Evolutionary conservation across 2,113 vertebrate species (phyloP).

Genomic region (Aptenodytes patagonicus): DNA sequence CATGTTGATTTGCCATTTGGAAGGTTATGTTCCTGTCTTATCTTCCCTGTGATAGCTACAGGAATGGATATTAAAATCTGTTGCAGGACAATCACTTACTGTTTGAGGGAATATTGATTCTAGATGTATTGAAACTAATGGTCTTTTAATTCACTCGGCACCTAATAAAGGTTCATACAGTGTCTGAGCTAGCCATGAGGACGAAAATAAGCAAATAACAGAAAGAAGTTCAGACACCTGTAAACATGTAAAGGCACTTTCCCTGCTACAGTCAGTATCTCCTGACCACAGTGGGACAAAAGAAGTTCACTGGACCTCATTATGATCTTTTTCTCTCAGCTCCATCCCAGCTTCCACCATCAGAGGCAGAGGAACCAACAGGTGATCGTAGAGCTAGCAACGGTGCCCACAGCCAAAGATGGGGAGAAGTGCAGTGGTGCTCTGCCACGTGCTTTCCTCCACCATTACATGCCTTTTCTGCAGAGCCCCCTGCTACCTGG

Average conservation of each 20-base stretch:
- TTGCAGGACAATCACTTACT: neutral
- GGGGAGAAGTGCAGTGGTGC: neutral
- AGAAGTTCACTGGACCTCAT: neutral
- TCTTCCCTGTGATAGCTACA: neutral
- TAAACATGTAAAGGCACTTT: neutral
- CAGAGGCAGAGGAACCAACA: neutral
- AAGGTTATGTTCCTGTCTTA: slow-evolving; percentile 4
- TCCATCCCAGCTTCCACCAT: neutral
- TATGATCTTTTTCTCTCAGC: neutral
- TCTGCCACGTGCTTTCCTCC: neutral
- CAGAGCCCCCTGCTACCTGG: neutral
- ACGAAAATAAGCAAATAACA: neutral
- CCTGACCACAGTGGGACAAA: neutral
- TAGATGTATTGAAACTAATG: neutral
- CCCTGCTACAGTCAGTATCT: neutral
- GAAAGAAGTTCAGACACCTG: neutral
- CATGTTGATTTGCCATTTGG: slow-evolving; percentile 38
- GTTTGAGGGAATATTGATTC: neutral
- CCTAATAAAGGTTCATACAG: neutral
- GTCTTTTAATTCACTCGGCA: neutral
- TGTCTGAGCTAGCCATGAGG: neutral
- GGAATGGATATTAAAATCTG: neutral
- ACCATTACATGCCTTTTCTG: neutral
- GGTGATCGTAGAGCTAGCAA: neutral
- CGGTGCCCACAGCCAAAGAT: neutral